These are phyloP conservation scores for Phyllostomus hastatus DNA, from an alignment of 2,113 vertebrate species.

Conservation along the genomic window DNA sequence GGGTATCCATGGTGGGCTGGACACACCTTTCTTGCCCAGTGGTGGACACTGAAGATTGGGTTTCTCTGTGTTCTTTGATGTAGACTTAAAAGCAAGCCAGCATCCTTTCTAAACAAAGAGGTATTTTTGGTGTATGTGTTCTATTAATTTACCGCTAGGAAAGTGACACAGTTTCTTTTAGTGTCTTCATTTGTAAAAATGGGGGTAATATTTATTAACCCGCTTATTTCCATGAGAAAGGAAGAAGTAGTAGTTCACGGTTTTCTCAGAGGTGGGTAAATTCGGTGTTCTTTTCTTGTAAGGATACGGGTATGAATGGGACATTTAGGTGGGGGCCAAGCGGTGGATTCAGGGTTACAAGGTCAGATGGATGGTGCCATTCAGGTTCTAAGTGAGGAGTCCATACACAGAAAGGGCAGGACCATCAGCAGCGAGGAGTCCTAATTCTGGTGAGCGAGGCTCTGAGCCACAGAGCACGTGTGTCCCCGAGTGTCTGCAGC, in stretches of 20 bases:
- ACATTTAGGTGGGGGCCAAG: neutral
- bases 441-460: too few relatives aligned
- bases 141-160: neutral
- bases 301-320: neutral
- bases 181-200: neutral
- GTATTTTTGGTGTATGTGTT: neutral
- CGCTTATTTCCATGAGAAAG: neutral
- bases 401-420: neutral
- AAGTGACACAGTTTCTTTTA: neutral
- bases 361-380: neutral
- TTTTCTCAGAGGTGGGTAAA: neutral
- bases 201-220: neutral
- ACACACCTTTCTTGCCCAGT: neutral
- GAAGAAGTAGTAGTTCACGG: neutral
- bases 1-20: neutral
- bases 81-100: neutral
- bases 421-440: neutral
- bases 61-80: neutral
- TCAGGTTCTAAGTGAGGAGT: neutral
- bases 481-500: too few relatives aligned
- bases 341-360: neutral
- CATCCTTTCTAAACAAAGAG: neutral
- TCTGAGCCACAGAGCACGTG: neutral
- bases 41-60: neutral
- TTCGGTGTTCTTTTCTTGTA: neutral